Percentiles rank a stretch among this genome's conserved stretches.
phyloP scores from a whole-genome alignment of 2,888 invertebrate species.

The Drosophila austrosaltans region DNA sequence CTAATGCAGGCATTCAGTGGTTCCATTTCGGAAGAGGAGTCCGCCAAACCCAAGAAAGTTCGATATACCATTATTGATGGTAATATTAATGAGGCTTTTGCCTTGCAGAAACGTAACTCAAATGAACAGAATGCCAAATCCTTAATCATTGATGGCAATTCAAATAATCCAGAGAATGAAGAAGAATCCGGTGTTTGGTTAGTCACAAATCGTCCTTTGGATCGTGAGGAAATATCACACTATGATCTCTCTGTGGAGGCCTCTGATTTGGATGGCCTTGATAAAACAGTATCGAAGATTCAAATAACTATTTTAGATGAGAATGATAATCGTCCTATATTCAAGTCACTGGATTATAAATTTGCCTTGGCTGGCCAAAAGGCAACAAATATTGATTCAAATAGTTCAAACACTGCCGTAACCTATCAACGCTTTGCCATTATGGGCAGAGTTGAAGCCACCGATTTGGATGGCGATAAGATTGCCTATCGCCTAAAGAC shows the following conservation, averaged over 20 bases:
- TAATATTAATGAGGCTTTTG: constrained; percentile 90
- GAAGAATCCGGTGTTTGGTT: constrained; percentile 88
- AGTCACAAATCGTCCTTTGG: constrained; percentile 90
- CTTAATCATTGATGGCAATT: constrained; percentile 79
- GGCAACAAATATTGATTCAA: constrained; percentile 85
- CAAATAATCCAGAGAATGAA: background rate
- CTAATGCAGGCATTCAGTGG: constrained; percentile 89
- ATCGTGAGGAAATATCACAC: constrained; percentile 89
- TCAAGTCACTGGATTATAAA: constrained; percentile 90
- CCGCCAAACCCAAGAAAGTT: constrained; percentile 84
- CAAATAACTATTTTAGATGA: constrained; percentile 91
- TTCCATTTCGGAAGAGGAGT: constrained; percentile 70
- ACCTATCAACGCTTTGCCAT: constrained; percentile 91
- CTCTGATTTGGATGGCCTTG: constrained; percentile 90
- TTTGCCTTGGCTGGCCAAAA: constrained; percentile 89
- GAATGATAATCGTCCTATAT: constrained; percentile 96
- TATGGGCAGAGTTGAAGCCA: constrained; percentile 93
- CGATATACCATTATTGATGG: constrained; percentile 92
- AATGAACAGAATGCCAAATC: constrained; percentile 70
- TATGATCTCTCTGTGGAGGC: constrained; percentile 92
- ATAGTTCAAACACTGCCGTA: constrained; percentile 84
- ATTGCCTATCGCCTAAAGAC: constrained; percentile 93
- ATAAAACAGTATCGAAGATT: constrained; percentile 91
- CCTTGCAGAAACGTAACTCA: constrained; percentile 85
- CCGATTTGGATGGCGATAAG: constrained; percentile 95